phyloP scores from a whole-genome alignment of 2,888 invertebrate species.

The Boloria euphrosyne region DNA sequence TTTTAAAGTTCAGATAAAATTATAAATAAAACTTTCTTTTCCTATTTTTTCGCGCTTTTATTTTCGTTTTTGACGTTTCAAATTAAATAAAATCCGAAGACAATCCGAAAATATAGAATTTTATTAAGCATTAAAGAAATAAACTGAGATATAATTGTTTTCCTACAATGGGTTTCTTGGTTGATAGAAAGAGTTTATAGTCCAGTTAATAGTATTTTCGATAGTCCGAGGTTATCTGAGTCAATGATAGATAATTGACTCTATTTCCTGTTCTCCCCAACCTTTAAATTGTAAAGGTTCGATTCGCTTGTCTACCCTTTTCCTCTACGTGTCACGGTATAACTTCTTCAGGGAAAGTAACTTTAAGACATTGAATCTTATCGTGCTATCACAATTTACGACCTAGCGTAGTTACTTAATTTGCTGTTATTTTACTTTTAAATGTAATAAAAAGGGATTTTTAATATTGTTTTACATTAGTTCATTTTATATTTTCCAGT shows the following conservation, averaged over 20 bases:
- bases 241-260: constrained; percentile 59
- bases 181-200: not conserved
- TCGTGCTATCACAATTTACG: constrained; percentile 9
- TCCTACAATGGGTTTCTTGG: too few relatives aligned
- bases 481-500: not conserved
- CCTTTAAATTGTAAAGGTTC: constrained; percentile 54
- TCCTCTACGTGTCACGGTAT: constrained; percentile 29
- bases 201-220: constrained; percentile 35
- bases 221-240: constrained; percentile 52
- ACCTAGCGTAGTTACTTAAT: not conserved
- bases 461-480: not conserved
- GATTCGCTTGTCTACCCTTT: constrained; percentile 53
- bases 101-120: too few relatives aligned
- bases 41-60: too few relatives aligned
- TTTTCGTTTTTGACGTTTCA: too few relatives aligned
- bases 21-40: too few relatives aligned
- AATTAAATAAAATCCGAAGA: too few relatives aligned
- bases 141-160: too few relatives aligned
- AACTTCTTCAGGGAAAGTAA: constrained; percentile 42
- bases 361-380: constrained; percentile 9
- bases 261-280: constrained; percentile 53
- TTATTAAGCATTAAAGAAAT: too few relatives aligned
- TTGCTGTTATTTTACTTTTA: not conserved
- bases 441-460: too few relatives aligned
- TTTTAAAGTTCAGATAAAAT: too few relatives aligned